Base-by-base conservation (phyloP, 1,140 invertebrate species). In the Araneus ventricosus region DNA sequence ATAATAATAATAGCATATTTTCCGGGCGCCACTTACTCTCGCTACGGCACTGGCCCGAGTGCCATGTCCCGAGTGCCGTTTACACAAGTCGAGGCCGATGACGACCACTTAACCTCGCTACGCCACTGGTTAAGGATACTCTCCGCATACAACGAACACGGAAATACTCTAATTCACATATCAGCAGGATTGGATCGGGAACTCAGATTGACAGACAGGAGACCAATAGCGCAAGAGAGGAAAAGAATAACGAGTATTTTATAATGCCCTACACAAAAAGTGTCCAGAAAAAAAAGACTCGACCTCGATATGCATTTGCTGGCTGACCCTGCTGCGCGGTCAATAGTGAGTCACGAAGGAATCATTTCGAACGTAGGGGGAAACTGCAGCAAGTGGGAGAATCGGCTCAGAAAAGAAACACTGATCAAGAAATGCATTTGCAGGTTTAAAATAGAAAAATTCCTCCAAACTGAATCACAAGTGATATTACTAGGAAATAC, bases 331-430 rank as follows among this genome's bases (percentile, higher is more conserved):
- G 52, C 84, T 86, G 34, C 34, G 84, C 84, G 84, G 84, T 86
- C 84, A 86, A 86, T 2, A 61, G 84, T 86, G 84, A 86, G 22
- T 86, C 84, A 86, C 57, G 84, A 37, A 2, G 80, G n/a, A 84
- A 52, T 84, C 22, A 52, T 10, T n/a, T 52, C 10, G 24, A 24
- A 20, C 5, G 39, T 27, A 6, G 84, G 39, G 57, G 57, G 57
- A 37, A 63, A 22, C 84, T 34, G 27, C 30, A 24, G 27, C 3
- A 27, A 30, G 80, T 52, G 41, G 39, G 80, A 45, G 45, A 45
- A 84, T 24, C 45, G 14, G 14, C 7, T 17, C 1, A 17, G 8
- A 41, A 4, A 27, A n/a, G 45, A 30, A 84, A n/a, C 45, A 30
- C 27, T 52, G 39, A 84, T 84, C 39, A 37, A 37, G 70, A 75